Conservation (phyloP, 2,797 vertebrate species). For the Acrossocheilus fasciatus region DNA sequence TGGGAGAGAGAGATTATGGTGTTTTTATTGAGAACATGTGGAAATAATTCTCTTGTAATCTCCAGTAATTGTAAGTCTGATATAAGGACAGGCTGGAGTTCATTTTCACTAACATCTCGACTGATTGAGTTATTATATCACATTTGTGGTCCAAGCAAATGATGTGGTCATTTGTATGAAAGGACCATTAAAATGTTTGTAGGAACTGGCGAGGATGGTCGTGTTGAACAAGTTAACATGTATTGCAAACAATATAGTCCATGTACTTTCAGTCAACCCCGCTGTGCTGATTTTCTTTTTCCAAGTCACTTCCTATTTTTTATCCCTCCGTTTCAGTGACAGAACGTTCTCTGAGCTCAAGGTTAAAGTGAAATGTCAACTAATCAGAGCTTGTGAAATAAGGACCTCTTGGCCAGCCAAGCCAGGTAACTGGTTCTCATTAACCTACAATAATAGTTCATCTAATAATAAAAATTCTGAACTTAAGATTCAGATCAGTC, state of each 20-base stretch:
- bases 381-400: constrained; percentile 49
- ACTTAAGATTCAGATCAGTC: background rate
- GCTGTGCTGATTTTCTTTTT: constrained; percentile 19
- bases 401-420: constrained; percentile 30
- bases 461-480: background rate
- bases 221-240: constrained; percentile 75
- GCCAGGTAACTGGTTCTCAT: constrained; percentile 37
- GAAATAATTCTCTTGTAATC: constrained; percentile 96
- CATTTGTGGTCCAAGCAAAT: constrained; percentile 85
- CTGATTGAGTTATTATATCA: constrained; percentile 98
- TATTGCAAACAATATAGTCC: constrained; percentile 62
- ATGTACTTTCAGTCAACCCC: constrained; percentile 47
- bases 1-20: constrained; percentile 94
- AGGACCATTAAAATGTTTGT: constrained; percentile 90
- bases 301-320: constrained; percentile 17
- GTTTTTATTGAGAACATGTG: constrained; percentile 97
- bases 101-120: constrained; percentile 95
- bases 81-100: constrained; percentile 94
- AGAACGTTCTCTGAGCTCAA: background rate
- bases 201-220: constrained; percentile 81
- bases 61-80: constrained; percentile 96
- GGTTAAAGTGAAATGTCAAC: constrained; percentile 37
- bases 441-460: constrained; percentile 2
- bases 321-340: background rate
- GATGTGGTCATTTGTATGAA: constrained; percentile 90